phyloP scores from a whole-genome alignment of 2,797 vertebrate genomes.

The Thalassophryne amazonica region DNA sequence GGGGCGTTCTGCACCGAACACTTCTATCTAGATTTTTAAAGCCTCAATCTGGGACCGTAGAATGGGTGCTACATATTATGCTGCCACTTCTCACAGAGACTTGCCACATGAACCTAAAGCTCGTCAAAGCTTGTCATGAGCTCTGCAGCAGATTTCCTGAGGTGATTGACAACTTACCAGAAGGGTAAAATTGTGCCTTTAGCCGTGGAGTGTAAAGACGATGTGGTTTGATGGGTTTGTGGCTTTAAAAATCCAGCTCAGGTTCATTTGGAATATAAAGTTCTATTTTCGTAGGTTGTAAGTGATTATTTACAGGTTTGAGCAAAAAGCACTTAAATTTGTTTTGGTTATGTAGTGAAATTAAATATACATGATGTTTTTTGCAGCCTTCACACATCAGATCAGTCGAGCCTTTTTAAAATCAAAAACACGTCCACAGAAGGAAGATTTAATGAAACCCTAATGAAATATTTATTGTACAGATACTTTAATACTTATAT shows the following conservation, averaged over 20 bases:
- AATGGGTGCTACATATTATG: constrained; percentile 5
- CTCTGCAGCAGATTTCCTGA: constrained; percentile 1
- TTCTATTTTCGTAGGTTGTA: constrained; percentile 69
- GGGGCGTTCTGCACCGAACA: constrained; percentile 22
- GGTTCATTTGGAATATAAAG: constrained; percentile 66
- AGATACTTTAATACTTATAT: too few relatives aligned
- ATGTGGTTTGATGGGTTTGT: constrained; percentile 53
- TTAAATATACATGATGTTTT: constrained; percentile 38
- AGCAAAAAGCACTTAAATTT: constrained; percentile 55
- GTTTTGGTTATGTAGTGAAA: constrained; percentile 34
- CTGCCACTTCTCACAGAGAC: constrained; percentile 14
- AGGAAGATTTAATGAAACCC: constrained; percentile 28
- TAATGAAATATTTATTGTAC: constrained; percentile 32
- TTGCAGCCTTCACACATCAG: constrained; percentile 30
- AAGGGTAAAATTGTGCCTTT: constrained; percentile 60
- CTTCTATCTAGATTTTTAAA: constrained; percentile 65
- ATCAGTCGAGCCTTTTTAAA: constrained; percentile 7
- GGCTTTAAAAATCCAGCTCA: constrained; percentile 77
- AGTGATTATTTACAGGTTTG: constrained; percentile 51
- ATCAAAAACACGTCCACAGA: too few relatives aligned
- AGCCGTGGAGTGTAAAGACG: constrained; percentile 27
- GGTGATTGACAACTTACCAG: constrained; percentile 11
- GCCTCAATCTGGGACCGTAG: constrained; percentile 57
- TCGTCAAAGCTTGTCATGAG: constrained; percentile 4
- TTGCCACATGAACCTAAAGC: constrained; percentile 14